These are phyloP conservation scores for Drosophila subpulchrella DNA, from an alignment of 1,140 invertebrate genomes.

Conservation along the genomic window DNA sequence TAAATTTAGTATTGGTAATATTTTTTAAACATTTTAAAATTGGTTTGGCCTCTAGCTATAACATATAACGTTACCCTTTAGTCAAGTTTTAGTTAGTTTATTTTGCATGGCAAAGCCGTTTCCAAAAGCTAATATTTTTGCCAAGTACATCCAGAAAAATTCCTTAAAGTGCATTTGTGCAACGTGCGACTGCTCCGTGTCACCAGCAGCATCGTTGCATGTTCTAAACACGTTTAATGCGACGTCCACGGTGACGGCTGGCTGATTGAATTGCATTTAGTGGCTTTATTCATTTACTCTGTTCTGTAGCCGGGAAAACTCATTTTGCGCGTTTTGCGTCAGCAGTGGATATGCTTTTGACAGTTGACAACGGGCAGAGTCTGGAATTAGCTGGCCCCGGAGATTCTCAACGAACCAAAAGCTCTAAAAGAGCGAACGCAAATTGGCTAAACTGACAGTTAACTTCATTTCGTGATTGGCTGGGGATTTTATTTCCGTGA, in stretches of 20 bases:
- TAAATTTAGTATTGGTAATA: neutral
- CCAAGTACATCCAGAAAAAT: slow-evolving; percentile 3
- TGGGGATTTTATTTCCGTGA: neutral
- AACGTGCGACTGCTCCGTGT: slow-evolving; percentile 5
- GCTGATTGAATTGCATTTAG: slow-evolving; percentile 58
- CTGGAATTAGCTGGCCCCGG: slow-evolving; percentile 4
- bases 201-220: slow-evolving; percentile 15
- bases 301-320: slow-evolving; percentile 39
- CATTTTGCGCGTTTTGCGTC: slow-evolving; percentile 48
- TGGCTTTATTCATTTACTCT: slow-evolving; percentile 58
- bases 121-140: neutral
- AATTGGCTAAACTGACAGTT: slow-evolving; percentile 31
- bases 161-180: slow-evolving; percentile 20
- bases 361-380: slow-evolving; percentile 13
- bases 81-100: neutral
- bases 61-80: no score
- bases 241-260: slow-evolving; percentile 36
- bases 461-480: slow-evolving; percentile 25
- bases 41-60: no score
- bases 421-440: slow-evolving; percentile 17
- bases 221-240: slow-evolving; percentile 50
- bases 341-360: slow-evolving; percentile 39
- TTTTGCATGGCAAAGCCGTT: neutral
- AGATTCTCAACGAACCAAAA: neutral
- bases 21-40: no score